Evolutionary conservation across 2,113 vertebrate species (phyloP).

Genomic region (Butorides virescens): DNA sequence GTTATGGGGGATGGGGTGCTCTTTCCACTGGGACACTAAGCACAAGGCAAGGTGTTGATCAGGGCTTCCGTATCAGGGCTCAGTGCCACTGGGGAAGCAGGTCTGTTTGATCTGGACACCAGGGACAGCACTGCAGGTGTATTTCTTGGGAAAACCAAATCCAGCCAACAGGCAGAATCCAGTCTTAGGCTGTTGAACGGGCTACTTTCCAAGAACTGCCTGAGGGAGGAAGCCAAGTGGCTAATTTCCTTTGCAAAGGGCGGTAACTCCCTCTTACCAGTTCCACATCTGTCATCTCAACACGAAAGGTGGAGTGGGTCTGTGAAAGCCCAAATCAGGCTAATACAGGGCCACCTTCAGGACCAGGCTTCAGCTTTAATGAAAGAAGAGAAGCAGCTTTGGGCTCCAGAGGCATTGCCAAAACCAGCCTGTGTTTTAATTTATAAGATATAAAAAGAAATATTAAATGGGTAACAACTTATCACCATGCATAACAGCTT

Average conservation of each 20-base stretch:
- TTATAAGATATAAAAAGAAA: not conserved
- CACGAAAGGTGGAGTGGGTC: not conserved
- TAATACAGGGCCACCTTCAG: not conserved
- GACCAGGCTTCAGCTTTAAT: not conserved
- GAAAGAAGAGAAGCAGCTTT: not conserved
- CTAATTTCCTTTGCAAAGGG: not conserved
- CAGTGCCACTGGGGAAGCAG: not conserved
- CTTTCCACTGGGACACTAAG: not conserved
- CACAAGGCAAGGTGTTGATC: not conserved
- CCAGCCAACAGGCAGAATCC: not conserved
- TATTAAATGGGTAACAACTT: not conserved
- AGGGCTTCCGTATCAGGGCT: not conserved
- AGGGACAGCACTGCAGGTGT: not conserved
- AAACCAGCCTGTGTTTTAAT: not conserved
- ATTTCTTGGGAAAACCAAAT: not conserved
- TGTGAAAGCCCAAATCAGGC: not conserved
- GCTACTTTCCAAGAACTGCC: not conserved
- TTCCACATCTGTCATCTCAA: not conserved
- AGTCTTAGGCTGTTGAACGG: not conserved
- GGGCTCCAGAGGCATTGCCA: not conserved
- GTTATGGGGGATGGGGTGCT: not conserved
- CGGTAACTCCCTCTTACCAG: not conserved
- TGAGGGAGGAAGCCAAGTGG: not conserved
- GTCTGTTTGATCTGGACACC: not conserved
- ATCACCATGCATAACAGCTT: not conserved